Percentiles rank a stretch among this genome's conserved stretches.
Conservation (phyloP, 2,888 invertebrate genomes). For the Tenthredo notha region DNA sequence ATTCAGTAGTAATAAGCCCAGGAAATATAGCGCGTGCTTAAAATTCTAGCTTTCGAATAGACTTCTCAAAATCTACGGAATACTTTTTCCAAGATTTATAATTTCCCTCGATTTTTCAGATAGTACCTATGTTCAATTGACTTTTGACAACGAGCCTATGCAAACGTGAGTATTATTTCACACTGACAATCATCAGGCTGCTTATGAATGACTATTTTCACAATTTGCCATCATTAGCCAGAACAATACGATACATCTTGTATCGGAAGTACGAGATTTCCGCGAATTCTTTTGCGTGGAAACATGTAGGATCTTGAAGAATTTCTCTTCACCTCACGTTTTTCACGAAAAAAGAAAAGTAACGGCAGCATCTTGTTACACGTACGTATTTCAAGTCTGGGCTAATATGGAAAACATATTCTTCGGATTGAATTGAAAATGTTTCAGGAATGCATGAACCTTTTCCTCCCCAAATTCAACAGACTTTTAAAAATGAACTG, state of each 20-base stretch:
- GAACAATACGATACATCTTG: no score
- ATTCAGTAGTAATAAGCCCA: not conserved
- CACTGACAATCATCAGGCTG: not conserved
- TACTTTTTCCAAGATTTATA: not conserved
- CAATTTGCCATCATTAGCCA: no score
- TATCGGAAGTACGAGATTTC: not conserved
- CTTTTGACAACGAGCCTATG: not conserved
- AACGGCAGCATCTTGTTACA: not conserved
- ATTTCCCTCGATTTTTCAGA: not conserved
- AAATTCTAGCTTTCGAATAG: not conserved
- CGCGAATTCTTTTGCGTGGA: not conserved
- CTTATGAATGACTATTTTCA: not conserved
- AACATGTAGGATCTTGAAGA: not conserved
- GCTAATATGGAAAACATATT: not conserved
- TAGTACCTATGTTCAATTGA: not conserved
- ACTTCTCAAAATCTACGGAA: not conserved
- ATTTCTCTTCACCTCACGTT: not conserved
- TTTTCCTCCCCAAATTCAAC: not conserved
- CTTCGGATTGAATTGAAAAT: not conserved
- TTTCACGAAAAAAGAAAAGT: not conserved
- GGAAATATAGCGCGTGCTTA: not conserved
- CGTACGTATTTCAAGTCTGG: not conserved
- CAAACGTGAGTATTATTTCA: not conserved
- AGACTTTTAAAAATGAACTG: not conserved
- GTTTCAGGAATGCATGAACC: not conserved